Evolutionary conservation across 2,113 vertebrate species (phyloP).

Genomic region (Phylloscopus trochiloides): DNA sequence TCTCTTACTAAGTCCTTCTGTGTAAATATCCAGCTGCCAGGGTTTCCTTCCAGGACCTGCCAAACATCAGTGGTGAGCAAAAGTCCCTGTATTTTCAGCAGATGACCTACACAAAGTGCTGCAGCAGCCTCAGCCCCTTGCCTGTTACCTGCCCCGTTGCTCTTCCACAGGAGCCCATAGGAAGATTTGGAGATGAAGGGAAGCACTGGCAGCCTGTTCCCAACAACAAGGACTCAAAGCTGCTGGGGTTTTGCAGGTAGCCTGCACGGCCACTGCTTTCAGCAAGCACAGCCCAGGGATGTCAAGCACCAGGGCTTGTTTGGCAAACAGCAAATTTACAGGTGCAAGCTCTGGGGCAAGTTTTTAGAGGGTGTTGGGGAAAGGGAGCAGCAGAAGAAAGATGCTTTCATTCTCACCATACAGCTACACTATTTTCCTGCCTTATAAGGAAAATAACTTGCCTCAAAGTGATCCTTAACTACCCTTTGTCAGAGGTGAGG

Average conservation of each 20-base stretch:
- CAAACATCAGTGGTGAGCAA: background rate
- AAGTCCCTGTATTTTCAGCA: background rate
- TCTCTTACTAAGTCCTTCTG: background rate
- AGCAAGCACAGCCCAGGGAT: background rate
- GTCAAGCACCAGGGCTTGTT: background rate
- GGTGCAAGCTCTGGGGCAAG: background rate
- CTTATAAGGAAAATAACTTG: background rate
- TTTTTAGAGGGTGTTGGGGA: background rate
- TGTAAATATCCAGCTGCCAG: background rate
- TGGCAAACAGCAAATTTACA: background rate
- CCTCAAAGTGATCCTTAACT: background rate
- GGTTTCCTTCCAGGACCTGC: background rate
- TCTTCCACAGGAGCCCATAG: background rate
- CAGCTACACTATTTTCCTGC: background rate
- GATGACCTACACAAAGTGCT: accelerated
- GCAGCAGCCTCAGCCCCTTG: background rate
- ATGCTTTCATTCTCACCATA: background rate
- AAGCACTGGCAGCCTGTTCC: background rate
- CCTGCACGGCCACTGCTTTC: background rate
- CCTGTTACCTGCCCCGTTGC: accelerated
- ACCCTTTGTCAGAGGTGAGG: background rate
- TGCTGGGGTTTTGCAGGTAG: background rate
- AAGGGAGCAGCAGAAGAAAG: background rate
- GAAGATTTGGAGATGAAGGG: accelerated
- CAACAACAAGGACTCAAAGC: accelerated